These are phyloP conservation scores for Novumbra hubbsi DNA, from an alignment of 2,797 vertebrate species.

Conservation along the genomic window DNA sequence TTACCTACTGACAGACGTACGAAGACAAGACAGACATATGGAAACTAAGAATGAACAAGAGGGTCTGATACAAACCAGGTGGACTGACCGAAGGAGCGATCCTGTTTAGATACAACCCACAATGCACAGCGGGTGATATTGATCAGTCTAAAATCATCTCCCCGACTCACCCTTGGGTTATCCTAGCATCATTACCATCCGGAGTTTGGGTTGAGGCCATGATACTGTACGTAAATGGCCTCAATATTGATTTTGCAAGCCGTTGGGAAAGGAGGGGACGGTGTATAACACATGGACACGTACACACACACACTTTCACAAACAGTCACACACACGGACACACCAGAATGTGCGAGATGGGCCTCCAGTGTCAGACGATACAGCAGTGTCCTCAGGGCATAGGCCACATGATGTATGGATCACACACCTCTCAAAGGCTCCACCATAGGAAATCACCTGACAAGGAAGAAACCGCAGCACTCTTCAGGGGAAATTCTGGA, in stretches of 20 bases:
- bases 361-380: constrained; percentile 60
- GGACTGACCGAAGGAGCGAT: constrained; percentile 20
- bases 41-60: not conserved
- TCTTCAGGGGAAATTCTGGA: constrained; percentile 10
- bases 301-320: not conserved
- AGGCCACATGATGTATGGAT: constrained; percentile 29
- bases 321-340: not conserved
- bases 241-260: constrained; percentile 76
- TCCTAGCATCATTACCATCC: constrained; percentile 79
- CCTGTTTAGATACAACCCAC: constrained; percentile 44
- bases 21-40: not conserved
- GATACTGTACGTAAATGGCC: constrained; percentile 76
- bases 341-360: constrained; percentile 19
- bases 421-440: constrained; percentile 36
- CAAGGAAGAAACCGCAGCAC: constrained; percentile 7
- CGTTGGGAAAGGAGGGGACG: constrained; percentile 41
- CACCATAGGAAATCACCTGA: constrained; percentile 34
- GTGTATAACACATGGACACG: constrained; percentile 4
- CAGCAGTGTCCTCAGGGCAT: constrained; percentile 36
- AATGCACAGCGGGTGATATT: constrained; percentile 66
- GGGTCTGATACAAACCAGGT: constrained; percentile 5
- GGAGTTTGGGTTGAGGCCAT: constrained; percentile 70
- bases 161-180: constrained; percentile 73
- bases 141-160: constrained; percentile 69
- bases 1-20: not conserved